Base-by-base conservation (phyloP, 2,797 vertebrate genomes). In the Huso huso region DNA sequence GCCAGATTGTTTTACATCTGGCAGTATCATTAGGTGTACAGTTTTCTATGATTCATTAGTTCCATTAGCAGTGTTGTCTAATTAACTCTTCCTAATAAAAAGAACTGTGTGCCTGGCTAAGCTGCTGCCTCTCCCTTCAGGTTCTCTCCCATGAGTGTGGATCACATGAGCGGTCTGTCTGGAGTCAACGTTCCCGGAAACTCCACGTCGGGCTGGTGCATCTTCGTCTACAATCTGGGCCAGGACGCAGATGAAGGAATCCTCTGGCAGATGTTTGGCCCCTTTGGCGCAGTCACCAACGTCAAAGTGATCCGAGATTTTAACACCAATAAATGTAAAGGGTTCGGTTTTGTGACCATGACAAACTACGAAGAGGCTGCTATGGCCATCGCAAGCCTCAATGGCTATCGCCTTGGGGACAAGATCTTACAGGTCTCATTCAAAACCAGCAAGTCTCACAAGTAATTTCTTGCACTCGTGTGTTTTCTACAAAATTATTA, bases 241-340 rank as follows among this genome's bases (percentile, higher is more conserved):
- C 96, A 97, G 83, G 96, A 98, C 53, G 93, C 95, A 6, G 96
- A 98, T 73, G 96, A 99, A 85, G 95, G 95, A 84, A 95, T 99
- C 83, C 93, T 99, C 68, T 99, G 96, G 96, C 96, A 99, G 89
- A 98, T 99, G 95, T 99, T 98, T 70, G 96, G 96, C 67, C 96
- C 96, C 64, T 98, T 99, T 67, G 96, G 96, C 7, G 96, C 95
- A 0, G 96, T 99, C 87, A 98, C 95, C 82, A 98, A 98, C 76
- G 96, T 99, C 80, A 99, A 99, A 85, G 96, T 99, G 81, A 99
- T 99, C 85, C 95, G 96, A 69, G 96, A 99, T 88, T 98, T 98
- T 91, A 99, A 96, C 93, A 98, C 95, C 91, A 99, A 99, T 93
- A 99, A 99, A 89, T 98, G 96, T 89, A 98, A 99, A 88, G 96